Conservation (phyloP, 2,797 vertebrate genomes). For the Trematomus bernacchii region DNA sequence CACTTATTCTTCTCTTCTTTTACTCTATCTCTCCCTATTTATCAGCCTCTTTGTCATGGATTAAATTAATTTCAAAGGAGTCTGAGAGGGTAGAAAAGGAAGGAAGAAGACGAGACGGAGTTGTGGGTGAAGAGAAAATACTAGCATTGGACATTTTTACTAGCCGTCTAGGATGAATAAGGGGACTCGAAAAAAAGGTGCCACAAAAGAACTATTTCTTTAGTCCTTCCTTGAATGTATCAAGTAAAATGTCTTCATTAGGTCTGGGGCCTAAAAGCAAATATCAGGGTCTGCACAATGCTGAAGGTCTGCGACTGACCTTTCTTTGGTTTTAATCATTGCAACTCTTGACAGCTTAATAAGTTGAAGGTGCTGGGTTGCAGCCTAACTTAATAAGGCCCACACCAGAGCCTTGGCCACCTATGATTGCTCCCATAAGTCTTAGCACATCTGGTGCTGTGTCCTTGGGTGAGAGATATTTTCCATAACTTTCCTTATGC, state of each 20-base stretch:
- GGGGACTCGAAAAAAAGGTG: slow-evolving; percentile 75
- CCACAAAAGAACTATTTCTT: slow-evolving; percentile 90
- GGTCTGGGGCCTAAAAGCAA: slow-evolving; percentile 92
- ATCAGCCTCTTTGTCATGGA: slow-evolving; percentile 83
- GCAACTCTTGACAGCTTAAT: slow-evolving; percentile 98
- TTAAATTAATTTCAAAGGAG: slow-evolving; percentile 88
- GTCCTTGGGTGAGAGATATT: slow-evolving; percentile 97
- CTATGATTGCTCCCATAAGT: slow-evolving; percentile 99
- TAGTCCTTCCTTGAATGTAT: slow-evolving; percentile 87
- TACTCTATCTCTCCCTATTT: slow-evolving; percentile 79
- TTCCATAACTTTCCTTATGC: slow-evolving; percentile 95
- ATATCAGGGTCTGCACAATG: slow-evolving; percentile 92
- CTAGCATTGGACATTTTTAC: slow-evolving; percentile 78
- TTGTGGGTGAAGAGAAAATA: slow-evolving; percentile 72
- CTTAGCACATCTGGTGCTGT: slow-evolving; percentile 96
- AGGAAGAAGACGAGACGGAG: slow-evolving; percentile 65
- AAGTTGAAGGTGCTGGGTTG: slow-evolving; percentile 99
- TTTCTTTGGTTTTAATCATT: slow-evolving; percentile 99
- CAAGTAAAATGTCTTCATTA: slow-evolving; percentile 93
- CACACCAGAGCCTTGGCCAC: slow-evolving; percentile 94
- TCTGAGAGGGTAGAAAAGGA: slow-evolving; percentile 72
- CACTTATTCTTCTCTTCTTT: slow-evolving; percentile 78
- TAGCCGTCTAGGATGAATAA: slow-evolving; percentile 75
- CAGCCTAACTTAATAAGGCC: slow-evolving; percentile 98
- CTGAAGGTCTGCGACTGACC: slow-evolving; percentile 95